Evolutionary conservation across 1,140 invertebrate genomes (phyloP).

Genomic region (Nylanderia fulva): DNA sequence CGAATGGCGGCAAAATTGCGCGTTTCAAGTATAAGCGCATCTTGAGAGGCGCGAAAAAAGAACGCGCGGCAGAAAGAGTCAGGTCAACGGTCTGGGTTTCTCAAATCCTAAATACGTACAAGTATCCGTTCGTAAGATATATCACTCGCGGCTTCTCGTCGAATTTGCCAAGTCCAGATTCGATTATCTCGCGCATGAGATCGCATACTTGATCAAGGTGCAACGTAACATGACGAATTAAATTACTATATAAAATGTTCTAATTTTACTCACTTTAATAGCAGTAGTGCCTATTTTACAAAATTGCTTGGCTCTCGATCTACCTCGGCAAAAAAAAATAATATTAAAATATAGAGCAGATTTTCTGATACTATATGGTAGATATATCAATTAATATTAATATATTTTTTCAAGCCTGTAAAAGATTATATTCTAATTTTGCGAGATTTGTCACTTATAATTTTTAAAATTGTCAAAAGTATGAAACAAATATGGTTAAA

Average conservation of each 20-base stretch:
- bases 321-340: background rate
- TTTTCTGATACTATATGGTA: background rate
- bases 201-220: background rate
- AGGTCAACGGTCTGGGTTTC: constrained; percentile 68
- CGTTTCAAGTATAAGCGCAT: constrained; percentile 32
- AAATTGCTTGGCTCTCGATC: background rate
- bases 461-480: background rate
- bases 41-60: background rate
- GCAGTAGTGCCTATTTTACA: background rate
- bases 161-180: constrained; percentile 42
- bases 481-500: background rate
- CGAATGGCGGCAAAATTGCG: background rate
- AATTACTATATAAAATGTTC: background rate
- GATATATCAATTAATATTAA: background rate
- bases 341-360: background rate
- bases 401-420: background rate
- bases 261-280: background rate
- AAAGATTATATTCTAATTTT: background rate
- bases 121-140: constrained; percentile 22
- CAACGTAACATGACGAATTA: background rate
- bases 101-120: constrained; percentile 62
- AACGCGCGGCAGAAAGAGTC: constrained; percentile 39
- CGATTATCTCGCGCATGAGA: constrained; percentile 33
- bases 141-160: constrained; percentile 8
- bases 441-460: background rate